phyloP scores from a whole-genome alignment of 2,888 invertebrate genomes.

The Xylophagus ater region DNA sequence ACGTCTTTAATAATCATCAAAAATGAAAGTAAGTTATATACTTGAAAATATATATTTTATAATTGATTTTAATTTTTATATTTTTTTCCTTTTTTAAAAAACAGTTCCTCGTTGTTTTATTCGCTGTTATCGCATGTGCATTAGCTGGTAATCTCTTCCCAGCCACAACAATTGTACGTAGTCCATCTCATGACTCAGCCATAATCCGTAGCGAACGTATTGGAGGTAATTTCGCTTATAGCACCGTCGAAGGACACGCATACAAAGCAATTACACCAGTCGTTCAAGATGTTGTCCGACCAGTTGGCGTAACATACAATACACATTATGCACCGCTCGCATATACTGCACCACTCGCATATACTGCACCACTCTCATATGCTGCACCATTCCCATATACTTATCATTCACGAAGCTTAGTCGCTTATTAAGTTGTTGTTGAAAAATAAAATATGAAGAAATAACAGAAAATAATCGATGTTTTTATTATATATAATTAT shows the following conservation, averaged over 20 bases:
- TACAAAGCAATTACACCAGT: constrained; percentile 40
- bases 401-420: too few relatives aligned
- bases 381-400: constrained; percentile 9
- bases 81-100: too few relatives aligned
- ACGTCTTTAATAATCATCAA: too few relatives aligned
- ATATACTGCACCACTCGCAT: constrained; percentile 9
- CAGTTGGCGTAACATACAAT: constrained; percentile 5
- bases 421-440: too few relatives aligned
- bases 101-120: too few relatives aligned
- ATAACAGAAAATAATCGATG: too few relatives aligned
- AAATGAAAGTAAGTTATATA: too few relatives aligned
- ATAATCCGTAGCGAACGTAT: constrained; percentile 42
- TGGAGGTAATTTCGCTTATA: constrained; percentile 46
- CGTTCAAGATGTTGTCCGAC: too few relatives aligned
- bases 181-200: constrained; percentile 42
- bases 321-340: constrained; percentile 2
- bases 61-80: too few relatives aligned
- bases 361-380: constrained; percentile 9
- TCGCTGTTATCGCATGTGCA: constrained; percentile 9
- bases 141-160: constrained; percentile 18
- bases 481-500: too few relatives aligned
- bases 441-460: too few relatives aligned
- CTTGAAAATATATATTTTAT: too few relatives aligned
- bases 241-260: constrained; percentile 43
- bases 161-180: constrained; percentile 26